Evolutionary conservation across 2,888 invertebrate species (phyloP).

Genomic region (Hypsopygia costalis): DNA sequence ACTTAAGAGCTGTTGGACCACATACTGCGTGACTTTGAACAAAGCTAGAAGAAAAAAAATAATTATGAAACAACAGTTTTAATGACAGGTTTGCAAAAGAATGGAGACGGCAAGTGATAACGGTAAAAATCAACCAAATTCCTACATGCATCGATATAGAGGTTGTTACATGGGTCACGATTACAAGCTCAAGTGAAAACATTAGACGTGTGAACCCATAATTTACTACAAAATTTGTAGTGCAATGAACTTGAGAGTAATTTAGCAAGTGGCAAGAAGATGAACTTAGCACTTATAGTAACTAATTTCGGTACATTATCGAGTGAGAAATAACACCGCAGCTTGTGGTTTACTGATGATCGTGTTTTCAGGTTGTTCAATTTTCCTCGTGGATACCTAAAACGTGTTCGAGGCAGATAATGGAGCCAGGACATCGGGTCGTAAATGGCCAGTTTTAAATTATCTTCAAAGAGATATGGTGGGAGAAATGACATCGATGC

Average conservation of each 20-base stretch:
- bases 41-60: slow-evolving; percentile 27
- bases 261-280: slow-evolving; percentile 60
- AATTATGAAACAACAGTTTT: slow-evolving; percentile 39
- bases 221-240: slow-evolving; percentile 69
- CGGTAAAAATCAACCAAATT: slow-evolving; percentile 62
- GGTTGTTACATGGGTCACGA: slow-evolving; percentile 65
- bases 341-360: slow-evolving; percentile 58
- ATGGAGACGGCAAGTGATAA: slow-evolving; percentile 47
- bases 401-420: slow-evolving; percentile 2
- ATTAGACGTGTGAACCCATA: slow-evolving; percentile 74
- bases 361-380: slow-evolving; percentile 24
- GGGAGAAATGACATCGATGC: background rate
- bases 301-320: slow-evolving; percentile 54
- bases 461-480: background rate
- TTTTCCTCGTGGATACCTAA: slow-evolving; percentile 2
- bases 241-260: slow-evolving; percentile 68
- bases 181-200: slow-evolving; percentile 66
- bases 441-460: slow-evolving; percentile 1
- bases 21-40: slow-evolving; percentile 38
- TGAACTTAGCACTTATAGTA: slow-evolving; percentile 51
- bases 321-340: slow-evolving; percentile 45
- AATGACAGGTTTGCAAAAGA: slow-evolving; percentile 47
- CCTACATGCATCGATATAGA: slow-evolving; percentile 62
- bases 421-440: slow-evolving; percentile 3
- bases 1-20: slow-evolving; percentile 25